These are phyloP conservation scores for Galleria mellonella DNA, from an alignment of 1,140 invertebrate genomes.

Conservation along the genomic window DNA sequence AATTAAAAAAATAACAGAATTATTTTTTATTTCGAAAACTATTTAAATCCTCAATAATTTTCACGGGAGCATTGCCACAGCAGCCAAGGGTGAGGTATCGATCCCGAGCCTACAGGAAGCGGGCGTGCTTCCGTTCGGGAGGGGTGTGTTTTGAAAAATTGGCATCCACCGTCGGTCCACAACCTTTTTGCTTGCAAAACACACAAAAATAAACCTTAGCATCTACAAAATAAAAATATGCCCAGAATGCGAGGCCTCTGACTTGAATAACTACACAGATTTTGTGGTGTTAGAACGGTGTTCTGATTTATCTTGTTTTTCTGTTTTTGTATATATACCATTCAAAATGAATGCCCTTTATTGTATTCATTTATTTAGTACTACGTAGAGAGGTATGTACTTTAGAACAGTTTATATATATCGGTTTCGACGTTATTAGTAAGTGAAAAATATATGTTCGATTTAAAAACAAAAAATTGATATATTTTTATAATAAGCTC, in stretches of 20 bases:
- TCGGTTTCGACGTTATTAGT: no score
- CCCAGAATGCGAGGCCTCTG: background rate
- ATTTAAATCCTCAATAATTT: conserved; percentile 16
- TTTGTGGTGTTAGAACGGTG: conserved; percentile 21
- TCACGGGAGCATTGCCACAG: conserved; percentile 40
- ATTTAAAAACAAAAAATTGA: no score
- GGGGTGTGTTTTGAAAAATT: conserved; percentile 71
- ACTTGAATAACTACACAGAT: conserved; percentile 23
- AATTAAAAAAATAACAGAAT: no score
- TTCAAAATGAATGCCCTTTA: conserved; percentile 3
- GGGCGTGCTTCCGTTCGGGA: conserved; percentile 48
- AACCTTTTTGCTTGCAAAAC: conserved; percentile 38
- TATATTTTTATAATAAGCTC: no score
- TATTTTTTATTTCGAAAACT: no score
- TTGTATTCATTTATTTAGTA: background rate
- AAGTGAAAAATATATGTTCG: no score
- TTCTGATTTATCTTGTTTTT: conserved; percentile 25
- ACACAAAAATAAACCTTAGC: conserved; percentile 34
- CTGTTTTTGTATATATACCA: conserved; percentile 8
- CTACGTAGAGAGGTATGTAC: no score
- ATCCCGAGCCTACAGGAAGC: conserved; percentile 60
- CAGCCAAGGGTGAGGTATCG: conserved; percentile 53
- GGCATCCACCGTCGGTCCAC: conserved; percentile 42
- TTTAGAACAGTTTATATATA: no score
- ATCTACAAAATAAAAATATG: conserved; percentile 7